phyloP scores from a whole-genome alignment of 2,113 vertebrate species.

The Pangasianodon gigas region DNA sequence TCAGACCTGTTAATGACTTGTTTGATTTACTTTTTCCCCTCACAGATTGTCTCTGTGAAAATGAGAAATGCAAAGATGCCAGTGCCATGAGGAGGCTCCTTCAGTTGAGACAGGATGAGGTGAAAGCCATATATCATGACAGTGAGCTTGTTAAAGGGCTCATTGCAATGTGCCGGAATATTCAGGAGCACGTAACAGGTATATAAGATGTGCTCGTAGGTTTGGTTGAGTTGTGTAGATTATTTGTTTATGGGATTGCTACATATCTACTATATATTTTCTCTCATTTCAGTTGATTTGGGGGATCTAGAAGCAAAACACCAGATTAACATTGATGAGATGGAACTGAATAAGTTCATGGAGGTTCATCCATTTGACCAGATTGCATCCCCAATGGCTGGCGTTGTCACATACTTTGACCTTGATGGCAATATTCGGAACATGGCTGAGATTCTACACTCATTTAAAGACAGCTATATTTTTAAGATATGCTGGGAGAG shows the following conservation, averaged over 20 bases:
- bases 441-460: constrained; percentile 65
- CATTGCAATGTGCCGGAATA: constrained; percentile 76
- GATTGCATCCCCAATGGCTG: accelerated
- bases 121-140: constrained; percentile 68
- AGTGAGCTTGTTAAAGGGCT: constrained; percentile 72
- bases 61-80: constrained; percentile 58
- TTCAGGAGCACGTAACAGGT: constrained; percentile 78
- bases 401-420: constrained; percentile 68
- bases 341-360: constrained; percentile 66
- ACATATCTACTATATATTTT: background rate
- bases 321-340: constrained; percentile 62
- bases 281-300: constrained; percentile 73
- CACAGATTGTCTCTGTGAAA: constrained; percentile 70
- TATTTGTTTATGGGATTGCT: background rate
- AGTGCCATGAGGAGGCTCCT: constrained; percentile 68
- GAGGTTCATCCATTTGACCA: constrained; percentile 52
- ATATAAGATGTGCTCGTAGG: background rate
- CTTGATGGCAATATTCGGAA: constrained; percentile 65
- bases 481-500: constrained; percentile 80
- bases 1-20: background rate
- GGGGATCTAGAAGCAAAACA: constrained; percentile 60
- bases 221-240: background rate
- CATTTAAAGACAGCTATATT: constrained; percentile 75
- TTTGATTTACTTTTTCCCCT: background rate
- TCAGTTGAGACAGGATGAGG: constrained; percentile 66